These are phyloP conservation scores for Cryptus viduatorius DNA, from an alignment of 2,888 invertebrate genomes.

Conservation along the genomic window DNA sequence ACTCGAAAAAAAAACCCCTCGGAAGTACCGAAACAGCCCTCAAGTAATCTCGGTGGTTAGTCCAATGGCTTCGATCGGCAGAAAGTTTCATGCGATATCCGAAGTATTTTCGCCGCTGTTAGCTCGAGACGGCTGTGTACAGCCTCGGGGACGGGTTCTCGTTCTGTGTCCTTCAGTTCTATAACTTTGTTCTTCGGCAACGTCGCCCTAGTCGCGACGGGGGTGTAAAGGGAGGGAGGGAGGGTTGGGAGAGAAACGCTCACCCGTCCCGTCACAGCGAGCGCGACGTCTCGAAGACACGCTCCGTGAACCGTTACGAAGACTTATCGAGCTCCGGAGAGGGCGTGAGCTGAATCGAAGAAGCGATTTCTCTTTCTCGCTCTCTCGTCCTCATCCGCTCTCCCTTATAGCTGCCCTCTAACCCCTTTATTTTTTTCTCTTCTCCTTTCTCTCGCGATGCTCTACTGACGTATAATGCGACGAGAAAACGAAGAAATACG, in stretches of 20 bases:
- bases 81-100: slow-evolving; percentile 58
- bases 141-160: slow-evolving; percentile 25
- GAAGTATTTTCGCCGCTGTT: slow-evolving; percentile 57
- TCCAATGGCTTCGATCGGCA: slow-evolving; percentile 48
- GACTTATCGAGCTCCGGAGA: slow-evolving; percentile 68
- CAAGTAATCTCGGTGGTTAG: slow-evolving; percentile 58
- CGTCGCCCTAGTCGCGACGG: background rate
- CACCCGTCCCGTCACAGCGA: slow-evolving; percentile 28
- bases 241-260: slow-evolving; percentile 19
- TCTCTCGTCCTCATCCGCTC: slow-evolving; percentile 5
- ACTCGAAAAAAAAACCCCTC: slow-evolving; percentile 50
- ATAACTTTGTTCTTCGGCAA: slow-evolving; percentile 14
- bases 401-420: slow-evolving; percentile 14
- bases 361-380: slow-evolving; percentile 56
- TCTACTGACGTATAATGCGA: slow-evolving; percentile 45
- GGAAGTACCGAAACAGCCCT: slow-evolving; percentile 42
- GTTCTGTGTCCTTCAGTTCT: slow-evolving; percentile 2
- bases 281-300: slow-evolving; percentile 59
- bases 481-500: slow-evolving; percentile 51
- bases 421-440: background rate
- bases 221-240: background rate
- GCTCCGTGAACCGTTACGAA: slow-evolving; percentile 66
- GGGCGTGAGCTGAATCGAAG: slow-evolving; percentile 70
- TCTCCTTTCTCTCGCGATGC: background rate
- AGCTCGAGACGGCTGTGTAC: slow-evolving; percentile 24